These are phyloP conservation scores for Archivesica marissinica DNA, from an alignment of 1,140 invertebrate genomes.

Conservation along the genomic window DNA sequence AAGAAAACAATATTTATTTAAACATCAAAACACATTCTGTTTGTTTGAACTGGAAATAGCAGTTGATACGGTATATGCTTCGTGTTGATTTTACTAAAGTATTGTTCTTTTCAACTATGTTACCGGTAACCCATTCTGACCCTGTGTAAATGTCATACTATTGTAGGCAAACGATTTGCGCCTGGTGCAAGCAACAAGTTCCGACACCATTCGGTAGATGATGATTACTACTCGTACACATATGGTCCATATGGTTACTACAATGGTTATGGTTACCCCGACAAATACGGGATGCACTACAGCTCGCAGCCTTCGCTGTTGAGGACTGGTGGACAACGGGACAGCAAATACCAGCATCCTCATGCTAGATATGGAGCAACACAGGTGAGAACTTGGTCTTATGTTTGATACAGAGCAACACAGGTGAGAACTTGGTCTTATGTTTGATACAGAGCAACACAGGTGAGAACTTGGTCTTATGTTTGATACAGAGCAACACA, in stretches of 20 bases:
- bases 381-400: conserved; percentile 64
- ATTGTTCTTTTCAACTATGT: too few relatives aligned
- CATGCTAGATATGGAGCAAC: conserved; percentile 66
- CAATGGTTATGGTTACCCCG: conserved; percentile 69
- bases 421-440: too few relatives aligned
- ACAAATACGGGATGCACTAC: conserved; percentile 75
- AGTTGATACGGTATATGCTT: too few relatives aligned
- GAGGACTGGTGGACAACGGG: conserved; percentile 74
- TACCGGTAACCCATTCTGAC: too few relatives aligned
- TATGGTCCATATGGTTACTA: conserved; percentile 74
- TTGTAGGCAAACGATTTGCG: conserved; percentile 67
- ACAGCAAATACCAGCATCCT: conserved; percentile 76
- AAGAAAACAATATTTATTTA: too few relatives aligned
- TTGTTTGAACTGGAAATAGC: too few relatives aligned
- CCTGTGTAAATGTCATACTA: too few relatives aligned
- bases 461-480: too few relatives aligned
- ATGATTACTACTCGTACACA: conserved; percentile 76
- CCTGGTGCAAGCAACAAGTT: conserved; percentile 68
- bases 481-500: too few relatives aligned
- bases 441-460: too few relatives aligned
- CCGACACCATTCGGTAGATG: conserved; percentile 80
- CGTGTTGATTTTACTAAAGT: too few relatives aligned
- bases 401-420: background rate
- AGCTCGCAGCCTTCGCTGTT: conserved; percentile 79
- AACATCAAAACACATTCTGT: too few relatives aligned